These are phyloP conservation scores for Thamnophis sirtalis DNA, from an alignment of 2,113 vertebrate genomes.

Conservation along the genomic window DNA sequence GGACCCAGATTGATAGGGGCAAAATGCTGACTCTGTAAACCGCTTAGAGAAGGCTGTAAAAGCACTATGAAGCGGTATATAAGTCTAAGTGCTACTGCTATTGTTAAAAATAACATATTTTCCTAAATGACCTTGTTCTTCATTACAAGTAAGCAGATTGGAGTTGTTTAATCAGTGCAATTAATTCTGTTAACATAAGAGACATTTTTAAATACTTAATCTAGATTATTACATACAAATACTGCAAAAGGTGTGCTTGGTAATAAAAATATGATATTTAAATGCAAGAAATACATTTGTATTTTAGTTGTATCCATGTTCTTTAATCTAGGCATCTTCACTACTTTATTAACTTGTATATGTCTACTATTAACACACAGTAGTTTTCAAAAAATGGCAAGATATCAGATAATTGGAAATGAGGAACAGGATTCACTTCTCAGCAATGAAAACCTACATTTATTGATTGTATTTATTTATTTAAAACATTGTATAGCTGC, in stretches of 20 bases:
- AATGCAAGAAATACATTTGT: neutral
- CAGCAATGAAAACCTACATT: neutral
- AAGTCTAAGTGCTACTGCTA: no score
- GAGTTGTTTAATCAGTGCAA: neutral
- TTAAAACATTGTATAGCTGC: neutral
- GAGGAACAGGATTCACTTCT: neutral
- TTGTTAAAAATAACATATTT: neutral
- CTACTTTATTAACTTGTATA: neutral
- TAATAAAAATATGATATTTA: neutral
- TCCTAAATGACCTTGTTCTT: neutral
- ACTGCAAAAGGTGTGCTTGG: neutral
- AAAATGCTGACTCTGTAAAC: no score
- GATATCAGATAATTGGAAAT: neutral
- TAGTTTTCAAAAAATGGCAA: neutral
- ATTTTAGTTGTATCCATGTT: neutral
- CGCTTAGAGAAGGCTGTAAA: no score
- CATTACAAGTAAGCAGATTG: neutral
- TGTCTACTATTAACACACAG: neutral
- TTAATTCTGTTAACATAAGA: neutral
- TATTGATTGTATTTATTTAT: no score
- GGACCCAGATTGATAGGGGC: no score
- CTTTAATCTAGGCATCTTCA: neutral
- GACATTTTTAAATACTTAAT: neutral
- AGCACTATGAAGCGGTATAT: no score
- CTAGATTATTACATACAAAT: neutral